Conservation (phyloP, 2,888 invertebrate species). For the Sphecodes monilicornis region DNA sequence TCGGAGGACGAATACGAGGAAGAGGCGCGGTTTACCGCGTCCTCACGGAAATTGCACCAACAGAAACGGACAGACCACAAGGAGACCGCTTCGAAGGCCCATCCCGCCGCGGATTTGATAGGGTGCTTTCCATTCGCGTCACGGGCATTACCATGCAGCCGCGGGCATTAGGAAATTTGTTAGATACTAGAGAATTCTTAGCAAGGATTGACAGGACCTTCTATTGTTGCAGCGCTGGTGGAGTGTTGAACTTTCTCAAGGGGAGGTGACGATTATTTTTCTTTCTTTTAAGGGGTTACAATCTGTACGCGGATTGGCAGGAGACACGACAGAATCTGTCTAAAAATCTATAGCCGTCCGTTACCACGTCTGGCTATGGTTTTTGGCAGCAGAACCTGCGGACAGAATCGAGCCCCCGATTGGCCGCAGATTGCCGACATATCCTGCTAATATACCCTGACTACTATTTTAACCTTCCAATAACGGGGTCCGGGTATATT, state of each 20-base stretch:
- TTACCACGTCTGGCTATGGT: neutral
- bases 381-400: neutral
- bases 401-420: neutral
- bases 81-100: slow-evolving; percentile 44
- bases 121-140: slow-evolving; percentile 60
- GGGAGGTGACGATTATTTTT: neutral
- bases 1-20: slow-evolving; percentile 71
- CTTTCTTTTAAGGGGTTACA: no score
- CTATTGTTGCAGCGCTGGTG: neutral
- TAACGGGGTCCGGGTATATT: neutral
- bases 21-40: slow-evolving; percentile 51
- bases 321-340: neutral
- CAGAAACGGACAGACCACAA: slow-evolving; percentile 53
- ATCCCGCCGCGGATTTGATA: slow-evolving; percentile 57
- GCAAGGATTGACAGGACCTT: neutral
- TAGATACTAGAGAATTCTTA: neutral
- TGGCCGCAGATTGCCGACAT: neutral
- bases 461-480: neutral
- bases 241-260: neutral
- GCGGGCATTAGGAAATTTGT: neutral
- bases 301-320: neutral
- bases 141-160: neutral
- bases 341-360: neutral
- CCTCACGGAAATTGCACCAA: slow-evolving; percentile 50
- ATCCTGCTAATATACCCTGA: neutral